Evolutionary conservation across 2,888 invertebrate species (phyloP), one percentile per base, ranked within the genome.

Genomic region (Aspidiotus destructor): DNA sequence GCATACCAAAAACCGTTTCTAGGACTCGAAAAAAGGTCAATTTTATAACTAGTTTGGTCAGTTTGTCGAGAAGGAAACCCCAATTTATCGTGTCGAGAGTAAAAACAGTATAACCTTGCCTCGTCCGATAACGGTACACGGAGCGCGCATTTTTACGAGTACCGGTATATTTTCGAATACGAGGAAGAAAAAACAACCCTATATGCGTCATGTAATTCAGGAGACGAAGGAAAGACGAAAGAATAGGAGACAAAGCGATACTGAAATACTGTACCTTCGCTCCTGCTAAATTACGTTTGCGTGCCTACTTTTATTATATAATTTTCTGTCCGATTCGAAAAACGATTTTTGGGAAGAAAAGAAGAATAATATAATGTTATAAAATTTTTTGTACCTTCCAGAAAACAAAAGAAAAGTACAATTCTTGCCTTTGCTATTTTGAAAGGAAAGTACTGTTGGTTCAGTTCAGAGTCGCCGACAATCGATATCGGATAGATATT

Each of bases 11-110:
- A 28, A 55, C 41, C 17, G 16, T 28, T 58, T 67, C 60, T 55
- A 17, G 44, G 58, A 44, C 48, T 42, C 57, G n/a, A 17, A n/a
- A 52, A 67, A 67, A 67, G 67, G 67, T 67, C 67, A 67, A 67
- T 67, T 65, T 65, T 48, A 41, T 42, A 67, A 67, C 67, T 60
- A 52, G 67, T 67, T 67, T 58, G 48, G 48, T 48, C 48, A 48
- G 48, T 48, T n/a, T 13, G 48, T 28, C 28, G 28, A 28, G 28
- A 28, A 28, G 28, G 28, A 28, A 28, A 28, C 28, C 28, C 28
- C 28, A 28, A 28, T 28, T 28, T 11, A 48, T 48, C 48, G 48
- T 48, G 48, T 48, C 10, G n/a, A 48, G 6, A 13, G 6, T 48
- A 13, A n/a, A 48, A 48, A n/a, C 11, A 48, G 10, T 28, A 28